Evolutionary conservation across 2,797 vertebrate genomes (phyloP).

Genomic region (Sebastes goodei): DNA sequence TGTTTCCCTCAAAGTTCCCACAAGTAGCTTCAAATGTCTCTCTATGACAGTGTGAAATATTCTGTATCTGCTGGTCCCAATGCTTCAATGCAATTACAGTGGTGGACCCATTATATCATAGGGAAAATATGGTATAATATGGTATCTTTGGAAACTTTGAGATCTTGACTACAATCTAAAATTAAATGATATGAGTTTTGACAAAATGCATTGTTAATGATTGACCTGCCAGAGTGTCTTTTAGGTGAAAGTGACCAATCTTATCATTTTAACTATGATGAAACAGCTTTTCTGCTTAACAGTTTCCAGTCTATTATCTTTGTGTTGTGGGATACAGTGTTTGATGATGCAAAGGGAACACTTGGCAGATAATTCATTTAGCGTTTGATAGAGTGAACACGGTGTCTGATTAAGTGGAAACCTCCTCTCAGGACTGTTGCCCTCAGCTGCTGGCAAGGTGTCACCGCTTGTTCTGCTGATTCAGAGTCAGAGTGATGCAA

Average conservation of each 20-base stretch:
- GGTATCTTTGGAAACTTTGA: background rate
- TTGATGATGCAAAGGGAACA: background rate
- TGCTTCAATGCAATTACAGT: background rate
- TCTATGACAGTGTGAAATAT: background rate
- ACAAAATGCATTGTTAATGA: background rate
- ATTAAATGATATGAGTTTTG: background rate
- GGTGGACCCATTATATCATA: background rate
- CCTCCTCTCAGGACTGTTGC: conserved; percentile 27
- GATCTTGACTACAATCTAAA: background rate
- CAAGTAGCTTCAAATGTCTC: background rate
- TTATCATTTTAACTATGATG: background rate
- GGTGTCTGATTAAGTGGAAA: conserved; percentile 38
- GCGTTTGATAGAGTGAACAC: conserved; percentile 34
- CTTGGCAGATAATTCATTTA: conserved; percentile 27
- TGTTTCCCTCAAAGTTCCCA: background rate
- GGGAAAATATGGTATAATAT: background rate
- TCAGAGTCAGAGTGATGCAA: conserved; percentile 48
- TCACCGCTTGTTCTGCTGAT: conserved; percentile 57
- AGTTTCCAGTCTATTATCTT: background rate
- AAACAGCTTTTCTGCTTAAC: background rate
- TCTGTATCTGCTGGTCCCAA: background rate
- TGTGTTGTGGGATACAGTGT: background rate
- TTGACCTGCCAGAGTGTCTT: background rate
- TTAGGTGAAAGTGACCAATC: background rate
- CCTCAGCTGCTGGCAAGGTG: conserved; percentile 50